Evolutionary conservation across 30 jellyfish, hydroid and myxozoan genomes (phyloP), one percentile per base, ranked within the genome.

Genomic region (Turritopsis dohrnii): DNA sequence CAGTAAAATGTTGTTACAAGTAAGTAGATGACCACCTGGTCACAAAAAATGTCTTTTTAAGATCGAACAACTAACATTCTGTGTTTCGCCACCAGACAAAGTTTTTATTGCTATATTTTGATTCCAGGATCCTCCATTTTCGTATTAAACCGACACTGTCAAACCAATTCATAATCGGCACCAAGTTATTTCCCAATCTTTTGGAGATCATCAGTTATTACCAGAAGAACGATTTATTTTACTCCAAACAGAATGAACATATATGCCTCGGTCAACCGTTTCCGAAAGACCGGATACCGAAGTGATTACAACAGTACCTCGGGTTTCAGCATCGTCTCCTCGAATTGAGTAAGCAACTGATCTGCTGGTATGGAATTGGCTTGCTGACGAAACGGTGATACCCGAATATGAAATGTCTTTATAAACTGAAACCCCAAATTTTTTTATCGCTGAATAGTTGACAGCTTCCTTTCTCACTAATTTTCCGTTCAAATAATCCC

Each of bases 131-230:
- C 60, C 60, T 5, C 60, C 60, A 41, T 41, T 41, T 41, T 13
- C 9, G 60, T 3, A 41, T 41, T 41, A 5, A 41, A 13, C 60
- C 60, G 77, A 52, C 18, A 81, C 88, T 74, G 73, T n/a, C n/a
- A n/a, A n/a, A n/a, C n/a, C n/a, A 89, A 60, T 83, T 94, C 1
- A 52, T 87, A 65, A 94, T 94, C 66, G 99, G 99, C 28, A 89
- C 89, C 75, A 66, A 89, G 83, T 76, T 52, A 22, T 94, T 94
- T 85, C 71, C 60, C n/a, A 94, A 94, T 53, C 75, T 94, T 28
- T 86, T 94, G 88, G 99, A 94, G 86, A 76, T 94, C 71, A 95
- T 94, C 82, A 53, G 71, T n/a, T 88, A 89, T 81, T 94, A 94
- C 87, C 91, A 86, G 81, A 86, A 86, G 65, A 85, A 94, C 53